Evolutionary conservation across 1,140 invertebrate species (phyloP), one percentile per base, ranked within the genome.

Genomic region (Trissolcus basalis): DNA sequence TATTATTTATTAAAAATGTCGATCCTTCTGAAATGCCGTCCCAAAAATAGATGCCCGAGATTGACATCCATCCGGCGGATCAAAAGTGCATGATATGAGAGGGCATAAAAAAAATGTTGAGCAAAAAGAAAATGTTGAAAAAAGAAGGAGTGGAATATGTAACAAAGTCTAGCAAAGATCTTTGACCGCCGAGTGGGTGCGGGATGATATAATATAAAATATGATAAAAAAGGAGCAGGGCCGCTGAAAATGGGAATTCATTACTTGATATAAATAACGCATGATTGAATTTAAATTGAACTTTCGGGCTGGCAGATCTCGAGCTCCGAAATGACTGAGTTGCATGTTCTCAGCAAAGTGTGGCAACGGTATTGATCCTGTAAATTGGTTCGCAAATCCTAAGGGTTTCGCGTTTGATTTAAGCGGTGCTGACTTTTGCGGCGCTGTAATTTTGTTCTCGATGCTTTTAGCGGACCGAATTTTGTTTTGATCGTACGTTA

Each of bases 331-430:
- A 32, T 36, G 49, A 53, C 50, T 53, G 50, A 41, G 13, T 53
- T 50, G 4, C 16, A 55, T 55, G 53, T 53, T 53, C 53, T 27
- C 19, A 6, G 19, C 19, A 27, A 44, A 55, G 11, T 44, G 39
- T 55, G 7, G 53, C 39, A 13, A 13, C 15, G 9, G 19, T 56
- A 56, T 56, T 47, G 54, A 56, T 56, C 13, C 32, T 15, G 15
- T 19, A 48, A 39, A 59, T 59, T 59, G 44, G 43, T 59, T 59
- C 32, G 32, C 44, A 58, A 58, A 45, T 36, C 45, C 33, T 59
- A 59, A 48, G 19, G 54, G 54, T 56, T 47, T 56, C 9, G n/a
- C 32, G 36, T 36, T 59, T 48, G 55, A 59, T 59, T 59, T 59
- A 59, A 59, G 33, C 12, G 13, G 14, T 14, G 8, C 16, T n/a